A percentile compares a stretch with the other conserved stretches of the same genome.
Conservation (phyloP, 2,797 vertebrate species). For the Smutsia gigantea region DNA sequence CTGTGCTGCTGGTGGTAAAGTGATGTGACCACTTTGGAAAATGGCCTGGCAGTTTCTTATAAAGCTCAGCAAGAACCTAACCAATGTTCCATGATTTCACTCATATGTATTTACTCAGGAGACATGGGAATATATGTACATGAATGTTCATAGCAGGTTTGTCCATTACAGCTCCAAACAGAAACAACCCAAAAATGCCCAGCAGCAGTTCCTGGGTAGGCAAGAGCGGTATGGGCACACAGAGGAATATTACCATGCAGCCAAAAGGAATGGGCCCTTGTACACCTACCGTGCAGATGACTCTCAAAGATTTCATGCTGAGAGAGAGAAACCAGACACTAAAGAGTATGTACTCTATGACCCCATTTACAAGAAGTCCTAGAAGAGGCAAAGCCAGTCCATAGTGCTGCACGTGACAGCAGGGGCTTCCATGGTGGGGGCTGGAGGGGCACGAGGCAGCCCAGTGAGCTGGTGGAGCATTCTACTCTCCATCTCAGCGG, state of each 20-base stretch:
- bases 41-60: accelerated
- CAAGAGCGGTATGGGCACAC: accelerated
- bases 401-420: accelerated
- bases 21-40: accelerated
- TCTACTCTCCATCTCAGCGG: not conserved
- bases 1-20: accelerated
- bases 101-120: not conserved
- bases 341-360: accelerated
- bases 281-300: accelerated
- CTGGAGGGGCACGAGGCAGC: not conserved
- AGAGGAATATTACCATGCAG: accelerated
- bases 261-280: accelerated
- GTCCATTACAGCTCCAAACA: not conserved
- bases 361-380: not conserved
- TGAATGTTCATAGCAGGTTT: accelerated
- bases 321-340: not conserved
- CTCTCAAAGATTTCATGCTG: accelerated
- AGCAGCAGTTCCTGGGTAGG: accelerated
- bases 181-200: not conserved
- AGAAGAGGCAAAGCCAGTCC: accelerated
- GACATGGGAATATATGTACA: accelerated
- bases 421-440: not conserved
- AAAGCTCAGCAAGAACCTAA: not conserved
- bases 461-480: not conserved
- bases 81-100: accelerated